Base-by-base conservation (phyloP, 2,113 vertebrate genomes). In the Malurus elegans region DNA sequence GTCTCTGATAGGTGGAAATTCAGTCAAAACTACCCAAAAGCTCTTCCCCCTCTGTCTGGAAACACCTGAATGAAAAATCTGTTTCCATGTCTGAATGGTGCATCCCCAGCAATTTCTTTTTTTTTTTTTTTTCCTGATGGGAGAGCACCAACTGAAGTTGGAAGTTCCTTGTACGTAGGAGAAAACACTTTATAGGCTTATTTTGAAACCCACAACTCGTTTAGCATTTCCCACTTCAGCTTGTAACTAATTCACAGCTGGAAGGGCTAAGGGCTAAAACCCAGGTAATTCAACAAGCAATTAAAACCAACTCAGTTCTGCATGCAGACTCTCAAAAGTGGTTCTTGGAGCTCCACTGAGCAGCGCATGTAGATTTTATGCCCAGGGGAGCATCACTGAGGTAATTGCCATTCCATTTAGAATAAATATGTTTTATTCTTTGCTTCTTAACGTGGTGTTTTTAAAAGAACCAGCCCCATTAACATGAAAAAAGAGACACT, bases 351-450 rank as follows among this genome's bases (percentile, higher is more conserved):
- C 79, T 90, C 72, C 69, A 60, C 60, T 29, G 79, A 84, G 47
- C 58, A 20, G 25, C 3, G 31, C 60, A 26, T 38, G 51, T 50
- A 71, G 75, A 60, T 80, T 92, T 90, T 81, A 80, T 90, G 72
- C 92, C 73, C 82, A 84, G 56, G 92, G 90, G 94, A 95, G 42
- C 69, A 61, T 53, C 40, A 47, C 72, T 60, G 85, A 78, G 69
- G 88, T 90, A 97, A 95, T 86, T 94, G 94, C 79, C 50, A 90
- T 93, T 93, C 93, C 86, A 90, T 95, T 96, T 93, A 86, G 67
- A 94, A 90, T 83, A 94, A 92, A 94, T 88, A 84, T 32, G 36
- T 67, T 96, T 90, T 93, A 93, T 80, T 93, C 85, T 90, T 96
- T 74, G n/a, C 71, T 88, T 76, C 61, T 92, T 88, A 86, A 79